Conservation (phyloP, 2,797 vertebrate species). For the Synanceia verrucosa region DNA sequence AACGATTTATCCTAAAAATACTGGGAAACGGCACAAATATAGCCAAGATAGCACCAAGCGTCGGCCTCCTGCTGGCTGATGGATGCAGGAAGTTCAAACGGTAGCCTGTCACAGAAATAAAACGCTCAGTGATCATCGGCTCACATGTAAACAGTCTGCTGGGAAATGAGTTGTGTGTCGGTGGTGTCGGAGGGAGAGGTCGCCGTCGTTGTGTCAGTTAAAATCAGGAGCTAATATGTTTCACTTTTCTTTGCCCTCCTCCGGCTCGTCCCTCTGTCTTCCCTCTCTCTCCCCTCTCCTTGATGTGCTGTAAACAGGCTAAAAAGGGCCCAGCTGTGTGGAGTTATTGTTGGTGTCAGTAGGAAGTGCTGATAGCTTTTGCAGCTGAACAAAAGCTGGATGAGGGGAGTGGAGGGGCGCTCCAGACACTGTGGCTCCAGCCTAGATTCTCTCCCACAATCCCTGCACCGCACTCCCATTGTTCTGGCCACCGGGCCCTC, state of each 20-base stretch:
- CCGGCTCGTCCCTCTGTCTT: slow-evolving; percentile 72
- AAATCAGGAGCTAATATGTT: slow-evolving; percentile 86
- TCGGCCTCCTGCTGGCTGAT: slow-evolving; percentile 48
- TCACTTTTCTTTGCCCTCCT: slow-evolving; percentile 81
- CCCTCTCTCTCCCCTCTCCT: slow-evolving; percentile 72
- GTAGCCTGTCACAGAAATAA: slow-evolving; percentile 45
- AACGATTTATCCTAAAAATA: slow-evolving; percentile 60
- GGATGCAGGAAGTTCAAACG: slow-evolving; percentile 52
- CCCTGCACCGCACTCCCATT: slow-evolving; percentile 87
- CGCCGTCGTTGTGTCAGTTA: slow-evolving; percentile 76
- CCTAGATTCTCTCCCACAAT: slow-evolving; percentile 91
- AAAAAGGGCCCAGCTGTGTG: slow-evolving; percentile 89
- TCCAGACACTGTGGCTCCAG: slow-evolving; percentile 90
- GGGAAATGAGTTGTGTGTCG: slow-evolving; percentile 54
- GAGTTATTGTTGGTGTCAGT: slow-evolving; percentile 91
- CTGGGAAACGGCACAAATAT: slow-evolving; percentile 46
- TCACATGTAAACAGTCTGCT: slow-evolving; percentile 35
- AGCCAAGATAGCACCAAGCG: slow-evolving; percentile 30
- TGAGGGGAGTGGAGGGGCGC: slow-evolving; percentile 87
- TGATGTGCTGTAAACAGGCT: slow-evolving; percentile 91
- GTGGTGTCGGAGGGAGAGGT: slow-evolving; percentile 49
- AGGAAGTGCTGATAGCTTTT: slow-evolving; percentile 92
- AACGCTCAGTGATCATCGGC: slow-evolving; percentile 43
- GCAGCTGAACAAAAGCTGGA: slow-evolving; percentile 92
- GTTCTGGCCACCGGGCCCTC: slow-evolving; percentile 83